Evolutionary conservation across 2,797 vertebrate species (phyloP), one percentile per base, ranked within the genome.

Genomic region (Alca torda): DNA sequence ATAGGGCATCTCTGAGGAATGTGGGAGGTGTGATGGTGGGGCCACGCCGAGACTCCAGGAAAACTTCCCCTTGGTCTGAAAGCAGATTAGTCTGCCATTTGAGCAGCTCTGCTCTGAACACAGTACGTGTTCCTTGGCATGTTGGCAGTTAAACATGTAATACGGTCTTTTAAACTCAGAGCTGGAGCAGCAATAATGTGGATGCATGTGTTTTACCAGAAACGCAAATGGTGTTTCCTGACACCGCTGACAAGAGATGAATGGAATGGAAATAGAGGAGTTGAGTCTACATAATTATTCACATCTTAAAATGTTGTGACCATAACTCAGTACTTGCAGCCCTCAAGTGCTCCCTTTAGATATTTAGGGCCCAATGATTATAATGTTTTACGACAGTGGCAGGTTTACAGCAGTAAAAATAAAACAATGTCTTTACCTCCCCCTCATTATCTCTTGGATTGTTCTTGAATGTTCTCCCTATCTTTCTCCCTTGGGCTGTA

Each of bases 101-200:
- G 45, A 46, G 51, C 10, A 68, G 69, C 50, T 28, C 37, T 81
- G 76, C 73, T 68, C 61, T 84, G 57, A 45, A 19, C 6, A 5
- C 59, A 39, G 0, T 50, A 2, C 0, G 0, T 11, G 31, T 35
- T 76, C 20, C 65, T 68, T 41, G 72, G 17, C 5, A 0, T 13
- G 9, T 13, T 79, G 79, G 68, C 60, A 35, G 14, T 41, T 69
- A 6, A 65, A 73, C 23, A 1, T 31, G 33, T 53, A 37, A 53
- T 77, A 23, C 2, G 2, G 33, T 69, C 59, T 60, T 73, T 76
- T 65, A 37, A 83, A 6, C 35, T 69, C 1, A 0, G 37, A 81
- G 46, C 59, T 53, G 45, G 60, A 59, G 83, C 39, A 67, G 60
- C 50, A 46, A 1, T 43, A 30, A 61, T 26, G 35, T 16, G 59